Base-by-base conservation (phyloP, 2,888 invertebrate species). In the Cyrtodaria siliqua region DNA sequence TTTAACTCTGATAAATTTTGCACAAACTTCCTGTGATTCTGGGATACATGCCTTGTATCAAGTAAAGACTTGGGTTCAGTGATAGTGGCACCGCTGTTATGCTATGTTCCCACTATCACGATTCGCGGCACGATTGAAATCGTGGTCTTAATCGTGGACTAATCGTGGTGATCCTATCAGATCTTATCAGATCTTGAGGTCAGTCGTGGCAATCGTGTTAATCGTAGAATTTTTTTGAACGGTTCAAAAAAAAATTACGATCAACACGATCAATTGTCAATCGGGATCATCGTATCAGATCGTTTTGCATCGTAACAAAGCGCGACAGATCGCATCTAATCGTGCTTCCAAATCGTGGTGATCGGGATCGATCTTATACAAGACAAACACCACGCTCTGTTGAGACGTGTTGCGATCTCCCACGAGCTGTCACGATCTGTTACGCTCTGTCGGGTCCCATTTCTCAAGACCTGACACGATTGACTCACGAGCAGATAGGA, bases 191-290 rank as follows among this genome's bases (percentile, higher is more conserved):
- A 42, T 64, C 44, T 53, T 64, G 53, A n/a, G 55, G 42, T 64
- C 55, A 42, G 42, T 64, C 50, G 18, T 63, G 63, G 33, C 63
- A 52, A 52, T 63, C 52, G 63, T 52, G 40, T 52, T 63, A 23
- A 38, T 63, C 63, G 38, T 63, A 52, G 42, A 63, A 63, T 33
- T 2, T 63, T 40, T 52, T 63, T 38, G 42, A 44, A 26, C 52
- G 40, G 63, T 38, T 26, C n/a, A 63, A 63, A 52, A 12, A 20
- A 9, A 44, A 23, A 44, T 23, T 60, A 44, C 24, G 60, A 60
- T 60, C 33, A 44, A 60, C 42, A 44, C 24, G 60, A 42, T 23
- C n/a, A 52, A 52, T 52, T 29, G 26, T 52, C 52, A 50, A 38
- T 52, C 38, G 33, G 2, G 18, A 44, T 24, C 20, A 60, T 60